These are phyloP conservation scores for Allygus modestus DNA, from an alignment of 2,888 invertebrate species.

Conservation along the genomic window DNA sequence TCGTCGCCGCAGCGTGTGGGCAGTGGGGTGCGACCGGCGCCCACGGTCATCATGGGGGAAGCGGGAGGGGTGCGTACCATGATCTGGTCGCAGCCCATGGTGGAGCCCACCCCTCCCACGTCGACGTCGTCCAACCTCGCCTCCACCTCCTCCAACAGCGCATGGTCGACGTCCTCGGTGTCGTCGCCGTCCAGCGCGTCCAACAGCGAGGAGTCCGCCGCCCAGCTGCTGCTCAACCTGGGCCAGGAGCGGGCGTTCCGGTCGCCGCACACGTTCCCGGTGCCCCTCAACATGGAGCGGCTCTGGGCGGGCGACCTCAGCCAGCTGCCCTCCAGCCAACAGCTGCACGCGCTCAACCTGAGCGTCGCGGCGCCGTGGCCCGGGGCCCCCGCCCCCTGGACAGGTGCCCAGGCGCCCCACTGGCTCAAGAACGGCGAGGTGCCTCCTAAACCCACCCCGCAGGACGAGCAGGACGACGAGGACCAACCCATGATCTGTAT, in stretches of 20 bases:
- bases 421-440: conserved; percentile 84
- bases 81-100: conserved; percentile 82
- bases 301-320: conserved; percentile 93
- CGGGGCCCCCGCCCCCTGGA: conserved; percentile 70
- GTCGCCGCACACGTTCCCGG: conserved; percentile 71
- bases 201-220: conserved; percentile 77
- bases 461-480: conserved; percentile 81
- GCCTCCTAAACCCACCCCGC: conserved; percentile 88
- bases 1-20: conserved; percentile 67
- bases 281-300: conserved; percentile 92
- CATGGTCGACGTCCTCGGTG: conserved; percentile 77
- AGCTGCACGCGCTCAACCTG: conserved; percentile 81
- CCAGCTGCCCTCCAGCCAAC: conserved; percentile 87
- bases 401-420: conserved; percentile 69
- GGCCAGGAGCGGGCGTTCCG: conserved; percentile 68
- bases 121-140: conserved; percentile 64
- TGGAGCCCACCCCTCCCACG: conserved; percentile 49
- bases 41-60: conserved; percentile 95
- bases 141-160: conserved; percentile 78
- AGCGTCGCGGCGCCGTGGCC: conserved; percentile 71
- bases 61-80: conserved; percentile 90
- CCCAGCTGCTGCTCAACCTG: conserved; percentile 76
- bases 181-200: conserved; percentile 76
- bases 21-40: conserved; percentile 77
- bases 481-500: conserved; percentile 98